phyloP scores from a whole-genome alignment of 1,140 invertebrate genomes.

The Drosophila murphyi region DNA sequence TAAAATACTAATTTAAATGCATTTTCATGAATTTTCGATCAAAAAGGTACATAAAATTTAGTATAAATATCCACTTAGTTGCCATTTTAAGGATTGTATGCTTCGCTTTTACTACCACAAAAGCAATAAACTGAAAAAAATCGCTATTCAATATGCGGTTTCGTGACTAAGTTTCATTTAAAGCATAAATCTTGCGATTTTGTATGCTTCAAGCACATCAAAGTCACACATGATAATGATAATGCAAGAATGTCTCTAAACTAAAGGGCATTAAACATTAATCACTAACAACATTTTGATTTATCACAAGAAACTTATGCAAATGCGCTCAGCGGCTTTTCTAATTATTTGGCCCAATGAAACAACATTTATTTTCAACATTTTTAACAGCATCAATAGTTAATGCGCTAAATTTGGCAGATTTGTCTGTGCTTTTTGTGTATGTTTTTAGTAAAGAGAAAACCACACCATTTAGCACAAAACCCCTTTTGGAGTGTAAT shows the following conservation, averaged over 20 bases:
- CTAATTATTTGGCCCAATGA: constrained; percentile 61
- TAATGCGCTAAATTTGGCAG: constrained; percentile 20
- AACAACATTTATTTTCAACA: constrained; percentile 21
- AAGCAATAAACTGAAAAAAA: constrained; percentile 17
- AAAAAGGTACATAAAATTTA: not conserved
- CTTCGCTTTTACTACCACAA: constrained; percentile 2
- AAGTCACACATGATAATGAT: not conserved
- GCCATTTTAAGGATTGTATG: constrained; percentile 4
- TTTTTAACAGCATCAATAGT: constrained; percentile 48
- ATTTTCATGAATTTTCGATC: not conserved
- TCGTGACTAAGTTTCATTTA: not conserved
- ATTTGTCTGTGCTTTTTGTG: not conserved
- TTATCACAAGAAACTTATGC: constrained; percentile 61
- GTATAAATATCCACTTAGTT: not conserved
- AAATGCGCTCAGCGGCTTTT: constrained; percentile 1
- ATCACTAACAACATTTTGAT: constrained; percentile 58
- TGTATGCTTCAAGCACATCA: not conserved
- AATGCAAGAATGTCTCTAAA: not conserved
- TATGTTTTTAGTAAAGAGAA: constrained; percentile 32
- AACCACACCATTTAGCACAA: constrained; percentile 31
- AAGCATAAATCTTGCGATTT: not conserved
- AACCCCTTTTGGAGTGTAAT: constrained; percentile 42
- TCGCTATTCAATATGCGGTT: not conserved
- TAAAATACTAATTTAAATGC: not conserved
- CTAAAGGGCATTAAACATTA: constrained; percentile 49